Evolutionary conservation across 2,113 vertebrate genomes (phyloP).

Genomic region (Calypte anna): DNA sequence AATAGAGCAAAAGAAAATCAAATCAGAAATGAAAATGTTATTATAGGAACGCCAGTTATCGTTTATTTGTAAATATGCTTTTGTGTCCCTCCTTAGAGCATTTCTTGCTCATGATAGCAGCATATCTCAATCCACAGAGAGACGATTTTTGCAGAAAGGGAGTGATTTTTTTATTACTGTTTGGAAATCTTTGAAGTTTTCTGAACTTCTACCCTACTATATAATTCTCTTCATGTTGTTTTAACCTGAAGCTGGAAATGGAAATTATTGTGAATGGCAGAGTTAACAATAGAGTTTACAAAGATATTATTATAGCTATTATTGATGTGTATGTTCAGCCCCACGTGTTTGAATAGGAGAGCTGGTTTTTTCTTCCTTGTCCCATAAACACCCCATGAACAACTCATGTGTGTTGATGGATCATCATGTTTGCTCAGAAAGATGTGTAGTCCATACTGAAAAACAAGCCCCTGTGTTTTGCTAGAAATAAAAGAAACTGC

Average conservation of each 20-base stretch:
- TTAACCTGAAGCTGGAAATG: neutral
- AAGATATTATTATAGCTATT: neutral
- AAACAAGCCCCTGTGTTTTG: conserved; percentile 9
- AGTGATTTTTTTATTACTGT: conserved; percentile 16
- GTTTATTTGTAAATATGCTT: neutral
- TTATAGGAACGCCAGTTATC: neutral
- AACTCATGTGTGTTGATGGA: neutral
- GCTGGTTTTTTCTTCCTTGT: neutral
- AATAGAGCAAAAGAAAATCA: neutral
- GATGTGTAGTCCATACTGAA: neutral
- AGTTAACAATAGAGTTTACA: neutral
- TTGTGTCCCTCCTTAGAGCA: neutral
- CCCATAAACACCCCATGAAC: neutral
- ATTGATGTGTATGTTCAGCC: neutral
- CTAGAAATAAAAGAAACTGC: neutral
- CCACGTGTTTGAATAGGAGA: neutral
- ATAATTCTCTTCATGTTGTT: neutral
- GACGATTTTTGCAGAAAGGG: conserved; percentile 33
- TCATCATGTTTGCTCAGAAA: neutral
- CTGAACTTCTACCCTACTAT: neutral
- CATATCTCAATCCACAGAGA: neutral
- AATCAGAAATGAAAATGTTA: neutral
- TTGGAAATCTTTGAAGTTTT: neutral
- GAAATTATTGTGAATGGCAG: neutral
- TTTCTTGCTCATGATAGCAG: neutral